phyloP scores from a whole-genome alignment of 2,888 invertebrate genomes.

The Trissolcus japonicus region DNA sequence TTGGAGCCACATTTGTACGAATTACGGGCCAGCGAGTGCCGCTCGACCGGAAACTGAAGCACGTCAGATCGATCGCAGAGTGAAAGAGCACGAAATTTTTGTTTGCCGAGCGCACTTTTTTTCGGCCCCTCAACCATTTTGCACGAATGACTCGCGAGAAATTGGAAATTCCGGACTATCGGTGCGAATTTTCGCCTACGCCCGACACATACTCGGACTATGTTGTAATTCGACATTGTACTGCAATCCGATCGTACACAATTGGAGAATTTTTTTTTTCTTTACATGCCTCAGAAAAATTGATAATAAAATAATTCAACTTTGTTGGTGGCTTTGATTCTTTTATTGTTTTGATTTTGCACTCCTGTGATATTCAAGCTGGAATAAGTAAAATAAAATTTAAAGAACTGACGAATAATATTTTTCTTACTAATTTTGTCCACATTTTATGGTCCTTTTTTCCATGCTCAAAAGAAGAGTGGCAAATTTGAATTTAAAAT shows the following conservation, averaged over 20 bases:
- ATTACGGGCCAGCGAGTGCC: conserved; percentile 58
- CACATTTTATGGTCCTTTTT: too few species aligned
- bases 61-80: conserved; percentile 50
- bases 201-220: neutral
- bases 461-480: too few species aligned
- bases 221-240: conserved; percentile 16
- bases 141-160: conserved; percentile 54
- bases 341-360: too few species aligned
- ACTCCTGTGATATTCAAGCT: too few species aligned
- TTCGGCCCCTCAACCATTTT: conserved; percentile 42
- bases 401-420: too few species aligned
- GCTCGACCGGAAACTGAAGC: conserved; percentile 59
- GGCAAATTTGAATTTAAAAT: too few species aligned
- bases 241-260: neutral
- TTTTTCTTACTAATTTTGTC: too few species aligned
- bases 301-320: too few species aligned
- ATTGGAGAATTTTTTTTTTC: neutral
- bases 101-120: conserved; percentile 41
- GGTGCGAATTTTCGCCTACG: conserved; percentile 16
- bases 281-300: neutral
- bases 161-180: conserved; percentile 51
- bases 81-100: conserved; percentile 53
- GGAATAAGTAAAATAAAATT: too few species aligned
- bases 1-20: conserved; percentile 59
- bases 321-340: too few species aligned